Evolutionary conservation across 2,113 vertebrate genomes (phyloP), one percentile per base, ranked within the genome.

Genomic region (Serinus canaria): DNA sequence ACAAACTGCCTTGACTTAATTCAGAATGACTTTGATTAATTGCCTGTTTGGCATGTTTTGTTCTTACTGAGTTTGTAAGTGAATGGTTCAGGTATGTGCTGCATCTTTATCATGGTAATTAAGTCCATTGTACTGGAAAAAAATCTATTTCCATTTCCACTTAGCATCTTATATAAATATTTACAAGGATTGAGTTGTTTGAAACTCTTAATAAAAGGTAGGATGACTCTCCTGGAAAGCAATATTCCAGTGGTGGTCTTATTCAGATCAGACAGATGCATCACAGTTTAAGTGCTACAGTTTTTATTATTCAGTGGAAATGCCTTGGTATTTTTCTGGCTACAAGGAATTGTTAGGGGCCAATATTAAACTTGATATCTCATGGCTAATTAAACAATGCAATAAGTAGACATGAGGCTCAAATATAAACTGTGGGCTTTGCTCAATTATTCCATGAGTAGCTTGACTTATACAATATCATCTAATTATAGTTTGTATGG

Each of bases 91-190:
- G 50, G 28, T 86, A 53, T 15, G 6, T 88, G 60, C 37, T 88
- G 59, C 50, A 41, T 90, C 91, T 92, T 96, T 92, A 86, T 83
- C 15, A 49, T 55, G 28, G 53, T 62, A 87, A 89, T 73, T 85
- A 85, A 91, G 73, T 53, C 39, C 27, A 33, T 89, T 20, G 62
- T 76, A 21, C 43, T 81, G 50, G 69, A 86, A 94, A 91, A 91
- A 82, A 75, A 60, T 13, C 20, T 53, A 31, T 85, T 94, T 91
- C 63, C 33, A 44, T 14, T 90, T 93, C 64, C 19, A 75, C 17
- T 64, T 92, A 77, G 44, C 39, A 33, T 60, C 47, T 46, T 72
- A 49, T 79, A 70, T 69, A 91, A 94, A 95, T 96, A 63, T 81
- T 89, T 89, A 43, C 28, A 43, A 89, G 33, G 78, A 69, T 39